Conservation (phyloP, 2,888 invertebrate genomes). For the Troilus luridus region DNA sequence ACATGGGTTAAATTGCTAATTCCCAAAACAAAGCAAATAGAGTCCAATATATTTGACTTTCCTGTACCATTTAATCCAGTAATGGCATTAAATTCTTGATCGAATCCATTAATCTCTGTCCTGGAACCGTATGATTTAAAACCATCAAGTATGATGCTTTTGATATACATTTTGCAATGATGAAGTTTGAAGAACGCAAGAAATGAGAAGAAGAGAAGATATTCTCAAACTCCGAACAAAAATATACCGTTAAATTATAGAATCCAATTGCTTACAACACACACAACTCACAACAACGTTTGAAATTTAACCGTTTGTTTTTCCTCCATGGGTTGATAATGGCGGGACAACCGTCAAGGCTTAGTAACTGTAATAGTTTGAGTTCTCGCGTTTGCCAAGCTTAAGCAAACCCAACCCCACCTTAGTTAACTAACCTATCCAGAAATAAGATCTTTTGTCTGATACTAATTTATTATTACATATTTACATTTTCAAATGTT, state of each 20-base stretch:
- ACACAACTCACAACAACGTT: not conserved
- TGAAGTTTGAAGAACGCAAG: not conserved
- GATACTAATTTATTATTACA: too few relatives aligned
- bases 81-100: conserved; percentile 96
- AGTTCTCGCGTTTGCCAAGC: too few relatives aligned
- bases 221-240: not conserved
- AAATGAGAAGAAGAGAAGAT: not conserved
- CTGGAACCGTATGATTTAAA: conserved; percentile 98
- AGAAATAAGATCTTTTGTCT: too few relatives aligned
- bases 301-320: not conserved
- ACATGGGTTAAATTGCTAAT: conserved; percentile 93
- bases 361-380: too few relatives aligned
- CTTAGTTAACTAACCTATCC: too few relatives aligned
- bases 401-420: too few relatives aligned
- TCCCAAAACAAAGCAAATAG: conserved; percentile 97
- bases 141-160: conserved; percentile 93
- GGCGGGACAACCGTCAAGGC: conserved; percentile 1
- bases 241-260: not conserved
- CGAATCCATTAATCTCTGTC: conserved; percentile 93
- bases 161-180: conserved; percentile 83
- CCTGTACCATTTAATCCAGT: conserved; percentile 98
- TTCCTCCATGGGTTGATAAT: not conserved
- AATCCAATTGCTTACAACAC: not conserved
- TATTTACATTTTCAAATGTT: too few relatives aligned
- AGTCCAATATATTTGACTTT: conserved; percentile 97